A percentile compares a stretch with the other conserved stretches of the same genome.
Evolutionary conservation across 2,113 vertebrate genomes (phyloP).

Genomic region (Tyto alba): DNA sequence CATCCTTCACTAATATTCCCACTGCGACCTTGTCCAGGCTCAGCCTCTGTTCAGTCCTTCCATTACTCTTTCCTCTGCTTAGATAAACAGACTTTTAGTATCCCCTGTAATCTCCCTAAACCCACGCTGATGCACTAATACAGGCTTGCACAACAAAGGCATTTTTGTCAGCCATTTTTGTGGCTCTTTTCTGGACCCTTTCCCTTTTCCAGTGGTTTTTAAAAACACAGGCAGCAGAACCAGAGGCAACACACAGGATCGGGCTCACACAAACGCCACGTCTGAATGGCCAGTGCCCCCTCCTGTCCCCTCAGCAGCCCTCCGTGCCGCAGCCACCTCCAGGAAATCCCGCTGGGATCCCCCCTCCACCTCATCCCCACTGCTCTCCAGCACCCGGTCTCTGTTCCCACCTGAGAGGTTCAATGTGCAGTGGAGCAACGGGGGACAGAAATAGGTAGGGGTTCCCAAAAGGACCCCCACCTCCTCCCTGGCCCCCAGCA

Average conservation of each 20-base stretch:
- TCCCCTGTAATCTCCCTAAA: not conserved
- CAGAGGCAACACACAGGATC: not conserved
- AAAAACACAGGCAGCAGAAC: not conserved
- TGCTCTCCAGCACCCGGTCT: not conserved
- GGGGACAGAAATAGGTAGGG: not conserved
- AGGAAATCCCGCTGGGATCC: rapidly evolving
- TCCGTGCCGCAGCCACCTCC: rapidly evolving
- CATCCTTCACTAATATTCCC: not conserved
- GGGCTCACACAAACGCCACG: rapidly evolving
- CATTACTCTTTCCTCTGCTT: not conserved
- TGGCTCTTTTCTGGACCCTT: not conserved
- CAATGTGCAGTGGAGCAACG: rapidly evolving
- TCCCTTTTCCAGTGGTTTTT: not conserved
- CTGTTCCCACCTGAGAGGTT: not conserved
- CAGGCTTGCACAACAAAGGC: not conserved
- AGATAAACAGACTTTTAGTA: not conserved
- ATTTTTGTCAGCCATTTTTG: not conserved
- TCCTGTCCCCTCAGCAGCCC: not conserved
- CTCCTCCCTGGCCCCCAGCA: too few species aligned
- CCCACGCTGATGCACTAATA: not conserved
- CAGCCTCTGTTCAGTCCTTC: not conserved
- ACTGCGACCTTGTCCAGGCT: not conserved
- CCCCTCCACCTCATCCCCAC: not conserved
- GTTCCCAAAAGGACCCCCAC: not conserved
- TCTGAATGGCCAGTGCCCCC: not conserved